Evolutionary conservation across 2,888 invertebrate genomes (phyloP), one percentile per base, ranked within the genome.

Genomic region (Erebia epiphron): DNA sequence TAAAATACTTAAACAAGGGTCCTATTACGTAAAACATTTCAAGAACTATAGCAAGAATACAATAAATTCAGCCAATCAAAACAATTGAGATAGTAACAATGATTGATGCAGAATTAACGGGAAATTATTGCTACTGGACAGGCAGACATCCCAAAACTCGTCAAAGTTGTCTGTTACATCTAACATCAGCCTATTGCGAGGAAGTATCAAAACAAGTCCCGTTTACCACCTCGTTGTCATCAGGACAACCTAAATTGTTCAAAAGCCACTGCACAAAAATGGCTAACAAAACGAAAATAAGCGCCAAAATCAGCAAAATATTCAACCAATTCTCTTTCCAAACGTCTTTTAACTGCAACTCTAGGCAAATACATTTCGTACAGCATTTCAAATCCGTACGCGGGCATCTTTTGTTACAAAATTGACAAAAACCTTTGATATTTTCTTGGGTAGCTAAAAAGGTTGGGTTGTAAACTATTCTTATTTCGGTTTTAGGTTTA

Each of bases 401-500:
- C 0, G 91, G 91, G 61, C 93, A 93, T 1, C 86, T 82, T 1
- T 85, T 79, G 13, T 83, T 83, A 72, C 93, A 93, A 69, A 82
- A 88, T 5, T 81, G 80, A 65, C 93, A 93, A 16, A 87, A 87
- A 0, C 91, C 90, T 75, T 80, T 77, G 0, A 87, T 73, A 18
- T 79, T 77, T 9, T 71, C 78, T 1, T 80, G 79, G 0, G 88
- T 86, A 0, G 85, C 78, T 65, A 84, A 85, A 70, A 94, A 94
- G 0, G 92, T 92, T 0, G 94, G 94, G 72, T 94, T 94, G 67
- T 94, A 94, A 18, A 93, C 86, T 16, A 94, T 94, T 5, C 91
- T 81, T 1, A 94, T 86, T 74, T 94, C 92, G 0, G 94, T 94
- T 72, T 89, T 87, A 0, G 82, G 84, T 72, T 85, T 85, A 5